Percentiles rank a stretch among this genome's conserved stretches.
Conservation (phyloP, 2,113 vertebrate genomes). For the Peromyscus californicus region DNA sequence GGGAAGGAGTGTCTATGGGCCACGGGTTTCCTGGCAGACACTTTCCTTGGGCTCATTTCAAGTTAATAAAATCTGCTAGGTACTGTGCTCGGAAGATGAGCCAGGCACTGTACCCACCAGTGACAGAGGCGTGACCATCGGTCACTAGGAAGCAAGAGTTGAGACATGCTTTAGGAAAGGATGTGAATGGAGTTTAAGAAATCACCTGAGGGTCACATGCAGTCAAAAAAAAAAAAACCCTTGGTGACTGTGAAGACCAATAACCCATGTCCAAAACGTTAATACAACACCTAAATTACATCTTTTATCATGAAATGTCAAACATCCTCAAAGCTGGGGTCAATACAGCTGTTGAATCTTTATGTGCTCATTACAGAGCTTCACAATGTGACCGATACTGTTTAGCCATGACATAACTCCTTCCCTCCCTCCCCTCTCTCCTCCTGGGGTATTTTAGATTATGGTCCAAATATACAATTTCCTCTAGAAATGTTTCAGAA, state of each 20-base stretch:
- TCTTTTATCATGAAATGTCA: not conserved
- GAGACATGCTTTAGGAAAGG: not conserved
- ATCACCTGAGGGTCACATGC: not conserved
- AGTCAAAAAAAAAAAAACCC: not conserved
- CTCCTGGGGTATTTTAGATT: constrained; percentile 39
- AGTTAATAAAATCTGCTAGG: not conserved
- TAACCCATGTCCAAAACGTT: not conserved
- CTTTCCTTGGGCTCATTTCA: not conserved
- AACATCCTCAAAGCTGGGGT: not conserved
- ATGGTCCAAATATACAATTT: constrained; percentile 17
- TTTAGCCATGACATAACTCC: not conserved
- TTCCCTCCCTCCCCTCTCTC: not conserved
- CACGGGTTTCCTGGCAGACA: not conserved
- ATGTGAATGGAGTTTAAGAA: not conserved
- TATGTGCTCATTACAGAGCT: not conserved
- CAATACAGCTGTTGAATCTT: not conserved
- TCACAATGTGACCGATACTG: not conserved
- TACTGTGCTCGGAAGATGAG: not conserved
- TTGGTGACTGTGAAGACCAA: not conserved
- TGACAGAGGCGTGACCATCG: not conserved
- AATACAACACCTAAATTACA: not conserved
- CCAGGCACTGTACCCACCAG: not conserved
- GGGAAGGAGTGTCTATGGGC: fast-evolving
- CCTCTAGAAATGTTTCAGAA: not conserved
- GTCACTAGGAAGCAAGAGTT: not conserved